Evolutionary conservation across 2,888 invertebrate genomes (phyloP).

Genomic region (Lacanobia oleracea): DNA sequence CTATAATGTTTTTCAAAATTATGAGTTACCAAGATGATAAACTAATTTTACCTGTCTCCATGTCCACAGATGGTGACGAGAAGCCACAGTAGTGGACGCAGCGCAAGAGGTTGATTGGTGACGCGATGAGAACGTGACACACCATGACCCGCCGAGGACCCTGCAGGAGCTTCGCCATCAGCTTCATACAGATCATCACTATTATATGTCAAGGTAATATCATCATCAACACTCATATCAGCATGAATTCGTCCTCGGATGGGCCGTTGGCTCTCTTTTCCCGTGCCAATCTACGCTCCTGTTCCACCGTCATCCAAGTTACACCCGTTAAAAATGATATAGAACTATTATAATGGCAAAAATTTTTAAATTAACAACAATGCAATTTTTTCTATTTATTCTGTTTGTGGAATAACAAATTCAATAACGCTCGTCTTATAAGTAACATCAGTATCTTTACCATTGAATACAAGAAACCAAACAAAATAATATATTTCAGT

Average conservation of each 20-base stretch:
- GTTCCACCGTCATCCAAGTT: too few species aligned
- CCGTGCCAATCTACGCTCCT: too few species aligned
- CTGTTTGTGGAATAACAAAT: neutral
- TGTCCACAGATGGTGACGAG: conserved; percentile 69
- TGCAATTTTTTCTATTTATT: too few species aligned
- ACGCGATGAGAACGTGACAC: conserved; percentile 68
- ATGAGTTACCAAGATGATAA: too few species aligned
- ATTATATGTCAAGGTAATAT: conserved; percentile 91
- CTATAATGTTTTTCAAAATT: too few species aligned
- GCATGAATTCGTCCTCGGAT: too few species aligned
- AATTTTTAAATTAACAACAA: too few species aligned
- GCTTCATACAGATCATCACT: conserved; percentile 91
- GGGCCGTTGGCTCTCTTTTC: too few species aligned
- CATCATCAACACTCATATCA: too few species aligned
- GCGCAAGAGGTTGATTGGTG: conserved; percentile 64
- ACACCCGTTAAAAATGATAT: too few species aligned
- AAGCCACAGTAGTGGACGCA: conserved; percentile 35
- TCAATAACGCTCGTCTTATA: neutral
- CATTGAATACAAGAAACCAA: neutral
- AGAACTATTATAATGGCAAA: too few species aligned
- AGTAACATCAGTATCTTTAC: too few species aligned
- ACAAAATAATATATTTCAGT: neutral
- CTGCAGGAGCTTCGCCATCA: conserved; percentile 89
- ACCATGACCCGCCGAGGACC: conserved; percentile 85
- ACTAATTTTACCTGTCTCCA: conserved; percentile 1